Percentiles rank a stretch among this genome's conserved stretches.
These are phyloP conservation scores for Danionella dracula DNA, from an alignment of 2,797 vertebrate genomes.

Conservation along the genomic window DNA sequence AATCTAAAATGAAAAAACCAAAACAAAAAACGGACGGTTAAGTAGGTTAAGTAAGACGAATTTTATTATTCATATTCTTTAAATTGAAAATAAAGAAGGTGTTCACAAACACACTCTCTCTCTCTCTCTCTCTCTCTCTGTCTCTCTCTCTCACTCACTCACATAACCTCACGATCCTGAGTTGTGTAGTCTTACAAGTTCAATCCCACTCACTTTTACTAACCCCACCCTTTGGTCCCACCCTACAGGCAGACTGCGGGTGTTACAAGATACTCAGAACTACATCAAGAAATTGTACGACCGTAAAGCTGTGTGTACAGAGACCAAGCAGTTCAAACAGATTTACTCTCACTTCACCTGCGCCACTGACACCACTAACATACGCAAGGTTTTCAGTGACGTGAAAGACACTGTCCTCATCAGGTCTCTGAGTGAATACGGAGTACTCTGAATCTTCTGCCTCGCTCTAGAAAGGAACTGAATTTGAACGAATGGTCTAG, in stretches of 20 bases:
- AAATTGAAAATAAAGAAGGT: too few relatives aligned
- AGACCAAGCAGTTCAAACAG: slow-evolving; percentile 55
- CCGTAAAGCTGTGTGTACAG: slow-evolving; percentile 54
- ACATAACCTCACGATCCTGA: too few relatives aligned
- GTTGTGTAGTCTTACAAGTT: too few relatives aligned
- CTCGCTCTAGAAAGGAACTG: not conserved
- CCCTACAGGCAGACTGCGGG: slow-evolving; percentile 56
- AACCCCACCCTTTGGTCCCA: slow-evolving; percentile 6
- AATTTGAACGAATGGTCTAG: not conserved
- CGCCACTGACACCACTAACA: slow-evolving; percentile 76
- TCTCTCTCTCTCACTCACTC: too few relatives aligned
- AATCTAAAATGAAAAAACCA: too few relatives aligned
- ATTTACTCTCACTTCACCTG: slow-evolving; percentile 77
- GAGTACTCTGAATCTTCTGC: slow-evolving; percentile 61
- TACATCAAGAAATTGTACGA: slow-evolving; percentile 68
- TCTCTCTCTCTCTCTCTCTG: not conserved
- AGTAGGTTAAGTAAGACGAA: too few relatives aligned
- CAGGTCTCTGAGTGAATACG: slow-evolving; percentile 69
- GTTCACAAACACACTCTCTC: not conserved
- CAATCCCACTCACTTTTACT: slow-evolving; percentile 3
- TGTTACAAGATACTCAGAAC: slow-evolving; percentile 56
- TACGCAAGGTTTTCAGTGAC: slow-evolving; percentile 70
- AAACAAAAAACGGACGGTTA: too few relatives aligned
- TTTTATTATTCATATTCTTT: too few relatives aligned
- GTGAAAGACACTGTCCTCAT: slow-evolving; percentile 71